Conservation (phyloP, 1,140 invertebrate species). For the Luehdorfia chinensis region DNA sequence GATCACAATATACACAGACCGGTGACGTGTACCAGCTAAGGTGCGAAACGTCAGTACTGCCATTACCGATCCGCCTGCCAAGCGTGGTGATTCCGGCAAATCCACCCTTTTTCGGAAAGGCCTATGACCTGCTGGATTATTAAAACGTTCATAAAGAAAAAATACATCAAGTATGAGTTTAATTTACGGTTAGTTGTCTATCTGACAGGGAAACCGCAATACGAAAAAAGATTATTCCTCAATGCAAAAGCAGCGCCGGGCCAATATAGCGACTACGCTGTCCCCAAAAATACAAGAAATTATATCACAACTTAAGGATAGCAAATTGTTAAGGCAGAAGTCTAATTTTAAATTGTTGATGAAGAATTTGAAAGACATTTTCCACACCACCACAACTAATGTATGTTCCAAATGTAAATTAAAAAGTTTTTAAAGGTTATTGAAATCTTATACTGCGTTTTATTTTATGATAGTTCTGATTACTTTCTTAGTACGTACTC, state of each 20-base stretch:
- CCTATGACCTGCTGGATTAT: no score
- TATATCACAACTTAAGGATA: constrained; percentile 31
- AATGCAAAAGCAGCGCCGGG: not conserved
- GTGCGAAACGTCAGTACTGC: no score
- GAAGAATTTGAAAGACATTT: constrained; percentile 35
- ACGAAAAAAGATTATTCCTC: not conserved
- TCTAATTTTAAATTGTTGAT: constrained; percentile 26
- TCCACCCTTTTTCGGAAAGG: not conserved
- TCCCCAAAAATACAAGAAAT: constrained; percentile 34
- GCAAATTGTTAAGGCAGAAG: constrained; percentile 32
- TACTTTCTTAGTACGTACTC: no score
- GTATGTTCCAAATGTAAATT: constrained; percentile 19
- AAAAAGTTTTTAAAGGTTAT: constrained; percentile 14
- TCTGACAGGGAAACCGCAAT: constrained; percentile 6
- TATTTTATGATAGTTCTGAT: no score
- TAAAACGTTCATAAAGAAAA: no score
- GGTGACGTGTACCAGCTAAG: no score
- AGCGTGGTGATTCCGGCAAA: no score
- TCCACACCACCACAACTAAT: constrained; percentile 29
- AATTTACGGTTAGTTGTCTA: not conserved
- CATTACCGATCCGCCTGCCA: no score
- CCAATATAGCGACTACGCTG: constrained; percentile 19
- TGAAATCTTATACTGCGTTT: constrained; percentile 4
- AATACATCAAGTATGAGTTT: no score
- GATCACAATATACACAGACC: no score